Base-by-base conservation (phyloP, 2,113 vertebrate genomes). In the Psilopsiagon aymara region DNA sequence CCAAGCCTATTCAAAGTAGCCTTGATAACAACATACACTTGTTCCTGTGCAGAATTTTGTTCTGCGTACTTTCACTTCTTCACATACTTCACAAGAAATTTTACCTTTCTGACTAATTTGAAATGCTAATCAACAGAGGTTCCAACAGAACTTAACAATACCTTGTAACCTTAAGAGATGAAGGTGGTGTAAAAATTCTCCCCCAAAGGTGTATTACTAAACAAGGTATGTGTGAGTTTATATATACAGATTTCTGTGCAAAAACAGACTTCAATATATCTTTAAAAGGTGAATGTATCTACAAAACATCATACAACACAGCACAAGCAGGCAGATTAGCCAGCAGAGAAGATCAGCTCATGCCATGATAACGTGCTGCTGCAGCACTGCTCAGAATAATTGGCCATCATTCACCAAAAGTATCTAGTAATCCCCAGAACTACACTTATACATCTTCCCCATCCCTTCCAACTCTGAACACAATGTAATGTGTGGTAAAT, bases 81-180 rank as follows among this genome's bases (percentile, higher is more conserved):
- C 67, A 85, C 12, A 3, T 92, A 37, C 80, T 81, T 88, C 68
- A 62, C 20, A 91, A 88, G 57, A 27, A 86, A 78, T 70, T 92
- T 85, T 92, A 89, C 41, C 52, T 90, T 83, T 59, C 69, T 70
- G 79, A 59, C 37, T 93, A 33, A 96, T 95, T 35, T 95, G 77
- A 94, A 97, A 97, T 95, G 96, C 82, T 84, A 87, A 94, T 53
- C 49, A 64, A 70, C 35, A 91, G 73, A 92, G 41, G 33, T 81
- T 94, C 76, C 92, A 87, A 82, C 10, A 92, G 60, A 96, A 84
- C 47, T 90, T 90, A 82, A 81, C 94, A 97, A 92, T 68, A 78
- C n/a, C 44, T 90, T 47, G 29, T 77, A 51, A 93, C 29, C 31
- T 70, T 59, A 53, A 74, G 44, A 89, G 46, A 59, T 39, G 10